These are phyloP conservation scores for Oreochromis aureus DNA, from an alignment of 2,113 vertebrate species.

Conservation along the genomic window DNA sequence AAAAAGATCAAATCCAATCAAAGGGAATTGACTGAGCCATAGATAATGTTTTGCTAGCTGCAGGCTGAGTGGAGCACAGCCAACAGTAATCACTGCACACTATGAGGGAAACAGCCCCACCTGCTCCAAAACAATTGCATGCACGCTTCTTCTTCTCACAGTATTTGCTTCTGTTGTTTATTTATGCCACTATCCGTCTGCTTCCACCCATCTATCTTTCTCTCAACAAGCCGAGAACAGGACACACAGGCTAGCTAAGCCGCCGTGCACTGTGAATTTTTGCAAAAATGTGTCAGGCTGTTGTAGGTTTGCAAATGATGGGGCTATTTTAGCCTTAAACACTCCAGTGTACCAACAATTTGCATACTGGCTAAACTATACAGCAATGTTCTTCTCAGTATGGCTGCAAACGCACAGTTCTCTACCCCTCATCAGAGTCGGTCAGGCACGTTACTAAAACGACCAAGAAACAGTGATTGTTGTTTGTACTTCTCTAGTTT, in stretches of 20 bases:
- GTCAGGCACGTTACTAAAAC: background rate
- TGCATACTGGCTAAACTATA: background rate
- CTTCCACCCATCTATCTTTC: background rate
- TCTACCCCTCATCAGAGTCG: background rate
- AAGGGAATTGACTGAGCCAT: conserved; percentile 58
- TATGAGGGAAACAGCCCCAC: conserved; percentile 50
- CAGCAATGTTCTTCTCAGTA: background rate
- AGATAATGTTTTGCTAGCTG: conserved; percentile 68
- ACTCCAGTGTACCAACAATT: background rate
- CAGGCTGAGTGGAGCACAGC: conserved; percentile 61
- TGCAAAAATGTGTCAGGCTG: background rate
- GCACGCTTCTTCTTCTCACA: conserved; percentile 18
- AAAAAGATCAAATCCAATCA: conserved; percentile 56
- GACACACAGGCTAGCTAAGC: background rate
- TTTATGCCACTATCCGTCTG: background rate
- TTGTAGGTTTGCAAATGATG: background rate
- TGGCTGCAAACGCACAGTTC: background rate
- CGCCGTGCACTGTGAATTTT: background rate
- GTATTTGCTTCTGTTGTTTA: conserved; percentile 10
- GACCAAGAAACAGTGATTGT: background rate
- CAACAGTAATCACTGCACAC: conserved; percentile 65
- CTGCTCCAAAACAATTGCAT: conserved; percentile 46
- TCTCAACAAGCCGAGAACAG: background rate
- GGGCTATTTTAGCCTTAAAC: background rate
- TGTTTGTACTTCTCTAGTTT: background rate